A percentile compares a stretch with the other conserved stretches of the same genome.
Evolutionary conservation across 1,140 invertebrate genomes (phyloP).

Genomic region (Drosophila tani): DNA sequence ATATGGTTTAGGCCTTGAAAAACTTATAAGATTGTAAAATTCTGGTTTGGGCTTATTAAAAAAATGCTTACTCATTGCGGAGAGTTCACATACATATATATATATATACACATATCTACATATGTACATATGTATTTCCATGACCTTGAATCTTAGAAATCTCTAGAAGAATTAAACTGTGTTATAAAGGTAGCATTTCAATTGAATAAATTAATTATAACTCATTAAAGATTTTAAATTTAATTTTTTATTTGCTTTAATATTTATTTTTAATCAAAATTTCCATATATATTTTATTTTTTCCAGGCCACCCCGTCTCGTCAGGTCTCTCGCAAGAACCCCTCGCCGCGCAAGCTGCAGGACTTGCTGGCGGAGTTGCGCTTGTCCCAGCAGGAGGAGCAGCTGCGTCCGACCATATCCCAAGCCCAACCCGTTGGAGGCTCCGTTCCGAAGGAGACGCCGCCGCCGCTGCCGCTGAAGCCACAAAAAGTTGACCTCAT

Average conservation of each 20-base stretch:
- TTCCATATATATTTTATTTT: neutral
- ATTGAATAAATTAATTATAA: neutral
- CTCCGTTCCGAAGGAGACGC: slow-evolving; percentile 31
- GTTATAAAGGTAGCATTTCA: neutral
- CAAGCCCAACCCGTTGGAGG: slow-evolving; percentile 17
- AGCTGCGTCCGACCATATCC: neutral
- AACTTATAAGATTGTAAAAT: too few species aligned
- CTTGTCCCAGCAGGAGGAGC: slow-evolving; percentile 9
- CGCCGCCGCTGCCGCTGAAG: slow-evolving; percentile 39
- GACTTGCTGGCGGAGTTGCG: slow-evolving; percentile 14
- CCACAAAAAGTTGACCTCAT: slow-evolving; percentile 83
- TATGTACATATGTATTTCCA: too few species aligned
- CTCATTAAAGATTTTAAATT: too few species aligned
- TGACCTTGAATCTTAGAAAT: neutral
- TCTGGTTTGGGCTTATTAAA: neutral
- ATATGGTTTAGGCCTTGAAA: neutral
- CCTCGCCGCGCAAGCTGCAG: slow-evolving; percentile 45
- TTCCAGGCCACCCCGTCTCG: slow-evolving; percentile 38
- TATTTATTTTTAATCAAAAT: neutral
- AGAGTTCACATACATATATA: neutral
- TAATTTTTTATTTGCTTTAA: too few species aligned
- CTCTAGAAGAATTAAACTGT: neutral
- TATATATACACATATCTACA: too few species aligned
- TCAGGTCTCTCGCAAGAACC: slow-evolving; percentile 53
- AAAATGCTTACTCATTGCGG: neutral